Base-by-base conservation (phyloP, 1,140 invertebrate species). In the Schmidtea mediterranea region DNA sequence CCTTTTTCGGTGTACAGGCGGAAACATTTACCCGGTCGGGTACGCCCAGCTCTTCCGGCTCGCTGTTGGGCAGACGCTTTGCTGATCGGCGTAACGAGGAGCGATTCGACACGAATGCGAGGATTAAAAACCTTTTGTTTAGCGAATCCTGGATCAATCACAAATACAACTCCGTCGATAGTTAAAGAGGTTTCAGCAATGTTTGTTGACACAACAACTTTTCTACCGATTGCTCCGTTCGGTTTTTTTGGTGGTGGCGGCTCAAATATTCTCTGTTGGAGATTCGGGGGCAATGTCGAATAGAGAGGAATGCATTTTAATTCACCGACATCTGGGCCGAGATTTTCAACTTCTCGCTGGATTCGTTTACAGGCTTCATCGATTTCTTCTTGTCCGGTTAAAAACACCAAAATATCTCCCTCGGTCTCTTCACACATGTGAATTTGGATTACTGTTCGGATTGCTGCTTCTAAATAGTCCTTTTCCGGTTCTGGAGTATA, bases 81-180 rank as follows among this genome's bases (percentile, higher is more conserved):
- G 62, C 86, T 94, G 49, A 98, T 97, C 0, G 90, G 84, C 0
- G 89, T 94, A 13, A 98, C 90, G 6, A 98, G 68, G 12, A 98
- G 69, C 12, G 86, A 94, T 65, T 98, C 92, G 2, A 98, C 89
- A 52, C 92, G 73, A 58, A 92, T 90, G 57, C 86, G 72, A 10
- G 87, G 87, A 71, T 94, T 92, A 62, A 92, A 94, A 0, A 94
- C 79, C 69, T 94, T 98, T 65, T 98, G 92, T 65, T 98, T 98
- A 0, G 89, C 84, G 72, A 98, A 98, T 13, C 92, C 92, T n/a
- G 92, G 89, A 71, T 98, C 92, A 59, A 98, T 97, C 1, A 98
- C 92, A 69, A 94, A 98, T 5, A 97, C 90, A n/a, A 98, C 87
- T 50, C 92, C 92, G 61, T 98, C 92, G 58, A 98, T 98, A 1